These are phyloP conservation scores for Caradrina kadenii DNA, from an alignment of 2,888 invertebrate species.

Conservation along the genomic window DNA sequence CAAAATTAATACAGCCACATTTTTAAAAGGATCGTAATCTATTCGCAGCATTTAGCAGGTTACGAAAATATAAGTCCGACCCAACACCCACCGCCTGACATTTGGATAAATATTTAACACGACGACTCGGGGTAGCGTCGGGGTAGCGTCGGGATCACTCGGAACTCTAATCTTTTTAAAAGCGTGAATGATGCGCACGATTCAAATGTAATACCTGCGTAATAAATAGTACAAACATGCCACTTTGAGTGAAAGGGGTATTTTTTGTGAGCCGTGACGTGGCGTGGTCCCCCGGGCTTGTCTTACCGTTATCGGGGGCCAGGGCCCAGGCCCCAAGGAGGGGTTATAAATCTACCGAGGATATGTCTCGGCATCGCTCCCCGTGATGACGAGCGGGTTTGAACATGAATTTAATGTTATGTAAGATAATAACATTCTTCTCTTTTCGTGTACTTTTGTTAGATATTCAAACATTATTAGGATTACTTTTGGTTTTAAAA, in stretches of 20 bases:
- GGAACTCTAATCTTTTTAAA: constrained; percentile 47
- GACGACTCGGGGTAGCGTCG: constrained; percentile 20
- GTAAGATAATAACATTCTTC: constrained; percentile 40
- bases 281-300: constrained; percentile 48
- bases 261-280: constrained; percentile 55
- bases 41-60: neutral
- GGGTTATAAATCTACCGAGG: constrained; percentile 62
- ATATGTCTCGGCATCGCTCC: constrained; percentile 47
- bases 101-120: constrained; percentile 47
- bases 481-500: constrained; percentile 19
- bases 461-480: constrained; percentile 19
- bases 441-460: constrained; percentile 30
- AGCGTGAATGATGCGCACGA: constrained; percentile 54
- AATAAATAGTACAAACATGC: constrained; percentile 56
- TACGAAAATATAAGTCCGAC: constrained; percentile 9
- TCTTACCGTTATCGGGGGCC: constrained; percentile 61
- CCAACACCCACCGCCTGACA: constrained; percentile 19
- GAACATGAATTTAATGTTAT: constrained; percentile 29
- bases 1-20: neutral
- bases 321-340: constrained; percentile 38
- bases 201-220: constrained; percentile 38
- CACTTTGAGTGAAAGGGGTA: constrained; percentile 57
- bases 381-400: constrained; percentile 52
- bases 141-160: constrained; percentile 21
- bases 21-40: constrained; percentile 10